Conservation (phyloP, 64 coral and sea anemone genomes). For the Porites australiensis region DNA sequence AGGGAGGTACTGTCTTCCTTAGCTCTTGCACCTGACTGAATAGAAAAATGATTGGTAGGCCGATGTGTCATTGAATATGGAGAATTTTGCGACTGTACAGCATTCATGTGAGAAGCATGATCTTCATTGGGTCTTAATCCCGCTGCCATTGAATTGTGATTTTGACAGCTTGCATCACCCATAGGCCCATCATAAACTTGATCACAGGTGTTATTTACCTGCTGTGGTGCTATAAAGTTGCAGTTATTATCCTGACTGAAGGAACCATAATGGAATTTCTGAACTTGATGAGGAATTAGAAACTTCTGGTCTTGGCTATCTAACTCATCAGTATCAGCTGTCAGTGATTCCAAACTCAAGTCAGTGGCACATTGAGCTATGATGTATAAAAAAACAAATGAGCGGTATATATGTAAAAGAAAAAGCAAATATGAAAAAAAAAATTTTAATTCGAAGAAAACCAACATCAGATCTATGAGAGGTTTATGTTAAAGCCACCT, state of each 20-base stretch:
- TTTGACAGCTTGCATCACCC: no score
- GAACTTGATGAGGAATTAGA: not conserved
- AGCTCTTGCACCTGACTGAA: not conserved
- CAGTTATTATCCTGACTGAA: not conserved
- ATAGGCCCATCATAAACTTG: not conserved
- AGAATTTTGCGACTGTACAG: not conserved
- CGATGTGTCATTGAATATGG: not conserved
- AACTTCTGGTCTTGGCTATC: not conserved
- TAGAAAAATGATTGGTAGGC: not conserved
- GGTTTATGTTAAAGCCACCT: no score
- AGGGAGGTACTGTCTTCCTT: not conserved
- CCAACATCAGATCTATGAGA: no score
- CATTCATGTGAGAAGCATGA: not conserved
- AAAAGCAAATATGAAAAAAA: no score
- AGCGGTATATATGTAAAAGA: not conserved
- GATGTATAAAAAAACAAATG: not conserved
- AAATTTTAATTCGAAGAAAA: no score
- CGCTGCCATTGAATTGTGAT: no score
- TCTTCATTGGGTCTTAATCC: no score
- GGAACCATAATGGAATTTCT: no score
- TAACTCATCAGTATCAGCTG: constrained; percentile 19
- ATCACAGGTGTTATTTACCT: not conserved
- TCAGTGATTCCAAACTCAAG: not conserved
- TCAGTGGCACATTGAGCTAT: not conserved
- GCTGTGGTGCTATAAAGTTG: not conserved